These are phyloP conservation scores for Sinodicranocentrus sp. DNA, from an alignment of 2,888 invertebrate genomes.

Conservation along the genomic window DNA sequence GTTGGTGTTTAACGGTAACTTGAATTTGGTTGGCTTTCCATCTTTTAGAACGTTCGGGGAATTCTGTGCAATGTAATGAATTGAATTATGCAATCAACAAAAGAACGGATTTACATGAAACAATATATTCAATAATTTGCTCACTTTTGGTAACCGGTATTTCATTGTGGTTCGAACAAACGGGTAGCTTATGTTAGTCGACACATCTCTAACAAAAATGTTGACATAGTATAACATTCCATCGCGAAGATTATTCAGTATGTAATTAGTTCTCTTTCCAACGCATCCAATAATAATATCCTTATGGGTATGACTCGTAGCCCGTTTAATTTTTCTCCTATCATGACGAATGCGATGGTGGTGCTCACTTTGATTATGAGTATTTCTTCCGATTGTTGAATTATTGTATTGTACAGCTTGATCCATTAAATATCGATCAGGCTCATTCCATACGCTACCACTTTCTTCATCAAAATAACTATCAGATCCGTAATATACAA, in stretches of 20 bases:
- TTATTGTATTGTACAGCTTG: constrained; percentile 25
- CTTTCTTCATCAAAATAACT: constrained; percentile 59
- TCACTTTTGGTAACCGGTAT: constrained; percentile 77
- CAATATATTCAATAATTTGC: constrained; percentile 1
- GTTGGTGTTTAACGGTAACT: constrained; percentile 77
- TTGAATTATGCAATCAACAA: neutral
- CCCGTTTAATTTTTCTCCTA: constrained; percentile 54
- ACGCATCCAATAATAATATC: constrained; percentile 80
- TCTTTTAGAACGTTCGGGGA: constrained; percentile 79
- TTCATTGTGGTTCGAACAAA: constrained; percentile 79
- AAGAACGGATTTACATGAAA: constrained; percentile 1
- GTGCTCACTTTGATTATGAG: neutral
- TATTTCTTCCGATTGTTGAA: neutral
- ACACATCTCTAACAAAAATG: constrained; percentile 81
- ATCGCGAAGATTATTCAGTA: constrained; percentile 79
- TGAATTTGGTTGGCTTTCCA: constrained; percentile 80
- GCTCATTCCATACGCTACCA: constrained; percentile 60
- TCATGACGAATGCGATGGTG: constrained; percentile 13
- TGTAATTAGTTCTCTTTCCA: constrained; percentile 80
- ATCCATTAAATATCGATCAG: constrained; percentile 35
- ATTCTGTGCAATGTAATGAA: constrained; percentile 66
- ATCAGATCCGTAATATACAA: constrained; percentile 73
- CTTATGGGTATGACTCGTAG: constrained; percentile 60
- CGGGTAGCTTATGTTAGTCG: constrained; percentile 80
- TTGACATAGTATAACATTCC: constrained; percentile 81